Evolutionary conservation across 2,113 vertebrate species (phyloP).

Genomic region (Martes martes): DNA sequence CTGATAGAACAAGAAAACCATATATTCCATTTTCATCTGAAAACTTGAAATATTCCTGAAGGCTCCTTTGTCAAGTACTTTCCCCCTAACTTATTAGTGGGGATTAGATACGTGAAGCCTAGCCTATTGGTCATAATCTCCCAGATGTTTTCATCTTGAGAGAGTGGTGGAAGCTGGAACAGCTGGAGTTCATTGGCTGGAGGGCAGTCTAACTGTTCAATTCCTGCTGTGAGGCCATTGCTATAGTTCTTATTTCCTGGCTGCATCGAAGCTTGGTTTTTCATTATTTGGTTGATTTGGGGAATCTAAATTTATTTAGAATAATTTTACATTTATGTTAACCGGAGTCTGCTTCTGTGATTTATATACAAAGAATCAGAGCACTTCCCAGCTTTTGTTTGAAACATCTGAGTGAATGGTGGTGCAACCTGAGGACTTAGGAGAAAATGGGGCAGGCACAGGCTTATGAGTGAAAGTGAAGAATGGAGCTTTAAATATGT

Average conservation of each 20-base stretch:
- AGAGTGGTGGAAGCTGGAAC: not conserved
- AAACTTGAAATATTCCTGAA: not conserved
- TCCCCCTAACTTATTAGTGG: not conserved
- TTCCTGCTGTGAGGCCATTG: not conserved
- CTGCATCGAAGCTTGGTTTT: not conserved
- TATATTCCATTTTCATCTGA: not conserved
- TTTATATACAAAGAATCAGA: not conserved
- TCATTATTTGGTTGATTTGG: not conserved
- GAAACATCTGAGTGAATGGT: not conserved
- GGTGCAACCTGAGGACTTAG: not conserved
- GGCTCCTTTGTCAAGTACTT: not conserved
- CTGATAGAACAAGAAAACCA: not conserved
- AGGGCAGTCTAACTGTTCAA: not conserved
- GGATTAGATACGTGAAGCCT: not conserved
- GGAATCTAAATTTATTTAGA: not conserved
- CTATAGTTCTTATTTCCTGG: not conserved
- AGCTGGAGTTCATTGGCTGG: not conserved
- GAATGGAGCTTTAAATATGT: not conserved
- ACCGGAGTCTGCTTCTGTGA: not conserved
- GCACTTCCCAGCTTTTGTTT: not conserved
- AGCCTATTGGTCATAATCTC: not conserved
- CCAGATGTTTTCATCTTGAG: not conserved
- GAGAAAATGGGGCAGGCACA: not conserved
- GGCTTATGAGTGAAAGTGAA: not conserved
- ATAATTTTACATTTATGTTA: not conserved